These are phyloP conservation scores for Drosophila subquinaria DNA, from an alignment of 2,888 invertebrate genomes.

Conservation along the genomic window DNA sequence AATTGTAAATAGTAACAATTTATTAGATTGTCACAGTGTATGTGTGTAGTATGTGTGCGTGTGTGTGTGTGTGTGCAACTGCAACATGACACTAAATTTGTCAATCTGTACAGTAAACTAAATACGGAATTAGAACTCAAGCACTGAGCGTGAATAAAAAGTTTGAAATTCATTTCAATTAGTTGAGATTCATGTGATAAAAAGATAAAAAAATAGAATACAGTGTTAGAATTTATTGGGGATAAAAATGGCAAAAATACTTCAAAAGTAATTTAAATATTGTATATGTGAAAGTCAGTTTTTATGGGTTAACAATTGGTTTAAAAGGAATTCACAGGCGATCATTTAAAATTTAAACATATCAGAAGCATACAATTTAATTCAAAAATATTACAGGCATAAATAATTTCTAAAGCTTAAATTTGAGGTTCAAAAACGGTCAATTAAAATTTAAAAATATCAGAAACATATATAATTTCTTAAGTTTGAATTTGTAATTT, in stretches of 20 bases:
- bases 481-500: too few species aligned
- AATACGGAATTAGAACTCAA: constrained; percentile 8
- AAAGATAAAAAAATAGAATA: background rate
- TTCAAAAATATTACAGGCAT: too few species aligned
- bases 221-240: background rate
- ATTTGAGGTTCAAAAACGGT: too few species aligned
- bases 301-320: too few species aligned
- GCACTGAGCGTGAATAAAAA: constrained; percentile 15
- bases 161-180: constrained; percentile 56
- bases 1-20: constrained; percentile 68
- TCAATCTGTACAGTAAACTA: constrained; percentile 24
- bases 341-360: too few species aligned
- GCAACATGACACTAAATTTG: constrained; percentile 53
- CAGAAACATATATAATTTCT: too few species aligned
- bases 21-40: constrained; percentile 63
- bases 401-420: too few species aligned
- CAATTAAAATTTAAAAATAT: too few species aligned
- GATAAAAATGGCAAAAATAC: background rate
- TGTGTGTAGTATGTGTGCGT: constrained; percentile 1
- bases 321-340: too few species aligned
- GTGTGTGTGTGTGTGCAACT: constrained; percentile 23
- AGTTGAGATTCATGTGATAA: constrained; percentile 16
- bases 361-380: too few species aligned
- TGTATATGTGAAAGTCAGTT: too few species aligned
- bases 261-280: too few species aligned